Evolutionary conservation across 1,140 invertebrate genomes (phyloP).

Genomic region (Galleria mellonella): DNA sequence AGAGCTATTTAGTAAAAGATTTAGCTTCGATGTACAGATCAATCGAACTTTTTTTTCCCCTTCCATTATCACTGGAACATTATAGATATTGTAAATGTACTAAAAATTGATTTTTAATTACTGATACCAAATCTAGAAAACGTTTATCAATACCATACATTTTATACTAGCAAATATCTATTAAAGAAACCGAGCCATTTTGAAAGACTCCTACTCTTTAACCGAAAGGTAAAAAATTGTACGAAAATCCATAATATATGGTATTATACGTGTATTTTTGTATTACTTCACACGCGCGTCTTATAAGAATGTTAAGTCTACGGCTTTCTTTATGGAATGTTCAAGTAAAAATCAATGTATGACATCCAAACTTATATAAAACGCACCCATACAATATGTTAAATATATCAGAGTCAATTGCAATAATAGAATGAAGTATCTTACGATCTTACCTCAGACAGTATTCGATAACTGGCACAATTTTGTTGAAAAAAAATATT

Average conservation of each 20-base stretch:
- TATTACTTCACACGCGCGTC: slow-evolving; percentile 1
- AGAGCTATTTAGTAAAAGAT: too few species aligned
- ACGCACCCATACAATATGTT: not conserved
- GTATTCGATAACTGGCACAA: slow-evolving; percentile 25
- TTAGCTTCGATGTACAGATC: too few species aligned
- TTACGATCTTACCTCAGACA: slow-evolving; percentile 27
- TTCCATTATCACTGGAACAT: too few species aligned
- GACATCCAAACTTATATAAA: slow-evolving; percentile 2
- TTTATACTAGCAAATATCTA: too few species aligned
- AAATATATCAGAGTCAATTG: not conserved
- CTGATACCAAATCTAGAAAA: too few species aligned
- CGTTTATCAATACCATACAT: too few species aligned
- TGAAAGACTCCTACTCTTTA: too few species aligned
- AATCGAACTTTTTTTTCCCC: too few species aligned
- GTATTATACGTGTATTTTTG: not conserved
- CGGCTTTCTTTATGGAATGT: slow-evolving; percentile 1
- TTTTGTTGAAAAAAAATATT: slow-evolving; percentile 40
- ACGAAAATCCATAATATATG: not conserved
- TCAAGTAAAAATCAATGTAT: slow-evolving; percentile 15
- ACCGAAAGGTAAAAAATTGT: too few species aligned
- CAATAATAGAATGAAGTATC: slow-evolving; percentile 2
- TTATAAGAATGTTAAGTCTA: slow-evolving; percentile 10
- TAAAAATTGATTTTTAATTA: too few species aligned
- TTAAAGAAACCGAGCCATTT: too few species aligned
- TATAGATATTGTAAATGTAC: too few species aligned